phyloP scores from a whole-genome alignment of 2,888 invertebrate genomes.

The Xanthorhoe designata region DNA sequence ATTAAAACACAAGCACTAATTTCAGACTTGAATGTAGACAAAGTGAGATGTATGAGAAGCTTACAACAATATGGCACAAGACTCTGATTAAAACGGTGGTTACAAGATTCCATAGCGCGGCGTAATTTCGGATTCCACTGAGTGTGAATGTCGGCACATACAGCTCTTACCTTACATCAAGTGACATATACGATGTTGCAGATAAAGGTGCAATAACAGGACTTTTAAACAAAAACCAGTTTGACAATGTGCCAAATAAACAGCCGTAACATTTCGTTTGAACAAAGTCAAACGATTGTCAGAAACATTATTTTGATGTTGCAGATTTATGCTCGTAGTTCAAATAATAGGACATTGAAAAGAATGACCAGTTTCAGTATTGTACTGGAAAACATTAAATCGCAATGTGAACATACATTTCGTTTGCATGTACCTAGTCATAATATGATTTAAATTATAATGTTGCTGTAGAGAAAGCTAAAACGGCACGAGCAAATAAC shows the following conservation, averaged over 20 bases:
- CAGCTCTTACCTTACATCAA: constrained; percentile 29
- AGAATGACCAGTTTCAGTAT: too few species aligned
- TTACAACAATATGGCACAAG: constrained; percentile 30
- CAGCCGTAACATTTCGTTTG: too few species aligned
- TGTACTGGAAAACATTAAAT: too few species aligned
- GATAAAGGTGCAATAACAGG: not conserved
- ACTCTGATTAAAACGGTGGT: constrained; percentile 34
- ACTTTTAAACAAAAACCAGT: not conserved
- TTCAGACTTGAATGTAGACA: constrained; percentile 13
- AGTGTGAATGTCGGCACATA: constrained; percentile 28
- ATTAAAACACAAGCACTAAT: constrained; percentile 8
- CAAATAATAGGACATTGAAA: too few species aligned
- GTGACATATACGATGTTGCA: constrained; percentile 22
- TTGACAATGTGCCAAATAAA: not conserved
- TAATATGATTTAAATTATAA: too few species aligned
- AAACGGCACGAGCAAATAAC: too few species aligned
- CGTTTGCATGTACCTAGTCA: too few species aligned
- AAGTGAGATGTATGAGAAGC: constrained; percentile 25
- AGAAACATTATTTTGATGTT: too few species aligned
- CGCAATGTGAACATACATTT: too few species aligned
- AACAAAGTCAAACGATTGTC: too few species aligned
- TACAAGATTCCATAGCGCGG: constrained; percentile 30
- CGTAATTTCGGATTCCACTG: constrained; percentile 31
- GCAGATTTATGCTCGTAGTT: too few species aligned
- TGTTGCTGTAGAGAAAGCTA: too few species aligned